phyloP scores from a whole-genome alignment of 2,113 vertebrate species.

The Phalacrocorax pelagicus region DNA sequence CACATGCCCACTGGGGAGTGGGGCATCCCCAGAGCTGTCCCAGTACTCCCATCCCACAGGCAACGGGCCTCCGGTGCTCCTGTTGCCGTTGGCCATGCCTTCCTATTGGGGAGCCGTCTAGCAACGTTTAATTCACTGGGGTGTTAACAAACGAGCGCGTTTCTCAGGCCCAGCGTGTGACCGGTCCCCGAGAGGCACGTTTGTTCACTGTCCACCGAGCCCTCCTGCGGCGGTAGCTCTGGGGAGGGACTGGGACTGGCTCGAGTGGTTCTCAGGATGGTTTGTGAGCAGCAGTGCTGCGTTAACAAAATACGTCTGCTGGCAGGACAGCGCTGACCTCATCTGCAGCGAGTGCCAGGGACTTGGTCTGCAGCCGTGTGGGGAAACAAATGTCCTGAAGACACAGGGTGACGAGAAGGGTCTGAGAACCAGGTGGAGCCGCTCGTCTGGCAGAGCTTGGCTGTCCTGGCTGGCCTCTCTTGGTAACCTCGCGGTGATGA shows the following conservation, averaged over 20 bases:
- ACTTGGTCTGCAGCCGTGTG: no score
- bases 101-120: not conserved
- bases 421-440: not conserved
- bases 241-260: not conserved
- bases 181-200: not conserved
- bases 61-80: not conserved
- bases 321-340: not conserved
- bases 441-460: not conserved
- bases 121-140: rapidly evolving
- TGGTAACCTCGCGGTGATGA: not conserved
- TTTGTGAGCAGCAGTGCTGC: not conserved
- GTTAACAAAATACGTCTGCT: rapidly evolving
- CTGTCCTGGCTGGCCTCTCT: not conserved
- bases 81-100: not conserved
- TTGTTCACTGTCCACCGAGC: not conserved
- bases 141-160: not conserved
- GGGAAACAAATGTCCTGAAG: not conserved
- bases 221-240: not conserved
- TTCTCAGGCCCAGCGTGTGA: not conserved
- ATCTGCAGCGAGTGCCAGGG: rapidly evolving
- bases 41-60: not conserved
- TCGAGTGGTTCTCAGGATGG: not conserved
- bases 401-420: not conserved
- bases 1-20: rapidly evolving
- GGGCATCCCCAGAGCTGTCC: not conserved